A percentile compares a stretch with the other conserved stretches of the same genome.
Conservation (phyloP, 2,888 invertebrate species). For the Cephus spinipes region DNA sequence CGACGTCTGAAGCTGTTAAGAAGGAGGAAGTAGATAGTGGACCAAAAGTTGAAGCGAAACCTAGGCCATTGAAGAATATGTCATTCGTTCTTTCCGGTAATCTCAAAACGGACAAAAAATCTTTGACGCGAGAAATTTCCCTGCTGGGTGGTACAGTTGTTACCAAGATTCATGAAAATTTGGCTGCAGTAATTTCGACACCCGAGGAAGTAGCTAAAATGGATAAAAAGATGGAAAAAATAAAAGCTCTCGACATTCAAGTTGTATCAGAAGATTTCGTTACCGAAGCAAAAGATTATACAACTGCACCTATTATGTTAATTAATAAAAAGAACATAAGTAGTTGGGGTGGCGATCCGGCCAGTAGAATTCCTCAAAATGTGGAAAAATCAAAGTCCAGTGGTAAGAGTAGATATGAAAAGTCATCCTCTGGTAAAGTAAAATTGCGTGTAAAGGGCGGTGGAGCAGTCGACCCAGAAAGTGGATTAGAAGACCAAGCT, state of each 20-base stretch:
- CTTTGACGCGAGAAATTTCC: constrained; percentile 76
- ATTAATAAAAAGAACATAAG: constrained; percentile 81
- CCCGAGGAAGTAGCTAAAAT: constrained; percentile 77
- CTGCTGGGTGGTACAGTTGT: constrained; percentile 82
- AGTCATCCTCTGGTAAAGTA: constrained; percentile 71
- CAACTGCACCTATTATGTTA: constrained; percentile 73
- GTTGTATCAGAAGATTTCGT: constrained; percentile 84
- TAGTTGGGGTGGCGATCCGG: constrained; percentile 84
- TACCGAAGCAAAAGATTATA: constrained; percentile 74
- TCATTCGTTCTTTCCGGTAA: constrained; percentile 79
- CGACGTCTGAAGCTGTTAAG: constrained; percentile 66
- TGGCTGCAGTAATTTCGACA: constrained; percentile 83
- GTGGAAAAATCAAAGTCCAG: constrained; percentile 72
- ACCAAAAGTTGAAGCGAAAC: constrained; percentile 73
- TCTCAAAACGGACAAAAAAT: constrained; percentile 70
- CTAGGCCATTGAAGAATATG: constrained; percentile 81
- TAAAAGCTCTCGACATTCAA: constrained; percentile 78
- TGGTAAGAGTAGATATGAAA: constrained; percentile 73
- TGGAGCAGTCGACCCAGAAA: constrained; percentile 93
- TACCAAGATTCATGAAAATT: constrained; percentile 73
- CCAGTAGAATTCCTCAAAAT: constrained; percentile 69
- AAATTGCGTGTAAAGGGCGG: constrained; percentile 83
- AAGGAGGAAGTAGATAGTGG: constrained; percentile 69
- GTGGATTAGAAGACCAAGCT: constrained; percentile 79
- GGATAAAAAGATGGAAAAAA: constrained; percentile 74